Conservation (phyloP, 2,113 vertebrate species). For the Delphinus delphis region DNA sequence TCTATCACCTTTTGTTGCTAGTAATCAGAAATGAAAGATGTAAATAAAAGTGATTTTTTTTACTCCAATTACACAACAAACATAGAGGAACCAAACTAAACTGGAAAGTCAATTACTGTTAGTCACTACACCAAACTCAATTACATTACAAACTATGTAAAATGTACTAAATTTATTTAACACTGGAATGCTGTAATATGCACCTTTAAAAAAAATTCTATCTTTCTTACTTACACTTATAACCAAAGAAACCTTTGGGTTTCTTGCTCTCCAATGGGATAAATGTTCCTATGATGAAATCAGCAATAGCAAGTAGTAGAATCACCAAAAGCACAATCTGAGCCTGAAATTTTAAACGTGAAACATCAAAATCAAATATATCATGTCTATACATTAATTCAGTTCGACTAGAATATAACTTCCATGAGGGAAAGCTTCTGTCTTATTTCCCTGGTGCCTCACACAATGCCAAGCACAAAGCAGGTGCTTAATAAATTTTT, state of each 20-base stretch:
- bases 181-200: neutral
- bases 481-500: neutral
- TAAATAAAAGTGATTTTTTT: constrained; percentile 33
- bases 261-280: constrained; percentile 92
- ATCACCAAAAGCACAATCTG: constrained; percentile 97
- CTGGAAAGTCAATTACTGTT: neutral
- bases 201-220: neutral
- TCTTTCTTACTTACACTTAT: constrained; percentile 87
- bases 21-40: neutral
- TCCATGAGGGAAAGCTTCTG: neutral
- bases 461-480: neutral
- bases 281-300: constrained; percentile 95
- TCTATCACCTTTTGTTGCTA: constrained; percentile 1
- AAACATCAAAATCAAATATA: constrained; percentile 55
- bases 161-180: neutral
- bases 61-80: neutral
- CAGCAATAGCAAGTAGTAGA: constrained; percentile 91
- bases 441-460: neutral
- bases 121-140: neutral
- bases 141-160: constrained; percentile 11
- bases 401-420: neutral
- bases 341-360: constrained; percentile 86
- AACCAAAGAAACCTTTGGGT: constrained; percentile 92
- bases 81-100: constrained; percentile 24
- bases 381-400: neutral